phyloP scores from a whole-genome alignment of 2,797 vertebrate genomes.

The Phrynocephalus guinanensis region DNA sequence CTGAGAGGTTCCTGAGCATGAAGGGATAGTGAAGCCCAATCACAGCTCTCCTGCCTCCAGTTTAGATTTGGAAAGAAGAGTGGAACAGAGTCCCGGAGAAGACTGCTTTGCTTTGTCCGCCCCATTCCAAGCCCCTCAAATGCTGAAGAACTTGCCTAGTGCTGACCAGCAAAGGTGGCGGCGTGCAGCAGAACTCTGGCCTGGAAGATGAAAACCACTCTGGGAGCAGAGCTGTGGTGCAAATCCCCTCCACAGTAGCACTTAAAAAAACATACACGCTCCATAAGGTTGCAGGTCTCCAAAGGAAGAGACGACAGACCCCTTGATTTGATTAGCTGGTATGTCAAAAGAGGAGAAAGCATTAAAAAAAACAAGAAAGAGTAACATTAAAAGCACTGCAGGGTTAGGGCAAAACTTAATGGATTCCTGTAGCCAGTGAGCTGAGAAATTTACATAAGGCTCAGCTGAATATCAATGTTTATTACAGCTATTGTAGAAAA shows the following conservation, averaged over 20 bases:
- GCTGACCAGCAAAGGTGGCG: slow-evolving; percentile 32
- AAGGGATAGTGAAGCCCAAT: slow-evolving; percentile 40
- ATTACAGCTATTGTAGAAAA: slow-evolving; percentile 55
- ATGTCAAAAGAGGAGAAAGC: slow-evolving; percentile 54
- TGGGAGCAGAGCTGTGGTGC: slow-evolving; percentile 50
- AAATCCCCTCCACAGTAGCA: slow-evolving; percentile 37
- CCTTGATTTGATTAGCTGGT: slow-evolving; percentile 38
- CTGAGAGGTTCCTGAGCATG: slow-evolving; percentile 42
- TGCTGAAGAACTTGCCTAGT: background rate
- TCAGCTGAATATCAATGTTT: slow-evolving; percentile 50
- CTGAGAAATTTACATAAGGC: slow-evolving; percentile 54
- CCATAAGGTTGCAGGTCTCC: slow-evolving; percentile 44
- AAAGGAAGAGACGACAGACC: slow-evolving; percentile 53
- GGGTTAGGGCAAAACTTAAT: slow-evolving; percentile 58
- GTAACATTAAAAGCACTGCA: slow-evolving; percentile 51
- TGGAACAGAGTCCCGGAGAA: background rate
- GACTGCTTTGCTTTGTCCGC: slow-evolving; percentile 8
- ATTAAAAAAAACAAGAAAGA: slow-evolving; percentile 48
- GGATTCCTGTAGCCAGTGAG: slow-evolving; percentile 42
- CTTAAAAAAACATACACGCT: slow-evolving; percentile 43
- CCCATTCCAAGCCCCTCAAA: background rate
- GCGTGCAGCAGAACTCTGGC: background rate
- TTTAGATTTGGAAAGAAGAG: slow-evolving; percentile 25
- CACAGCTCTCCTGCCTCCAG: slow-evolving; percentile 30
- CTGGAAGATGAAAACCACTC: slow-evolving; percentile 65